These are phyloP conservation scores for Acrocephalus scirpaceus DNA, from an alignment of 2,797 vertebrate genomes.

Conservation along the genomic window DNA sequence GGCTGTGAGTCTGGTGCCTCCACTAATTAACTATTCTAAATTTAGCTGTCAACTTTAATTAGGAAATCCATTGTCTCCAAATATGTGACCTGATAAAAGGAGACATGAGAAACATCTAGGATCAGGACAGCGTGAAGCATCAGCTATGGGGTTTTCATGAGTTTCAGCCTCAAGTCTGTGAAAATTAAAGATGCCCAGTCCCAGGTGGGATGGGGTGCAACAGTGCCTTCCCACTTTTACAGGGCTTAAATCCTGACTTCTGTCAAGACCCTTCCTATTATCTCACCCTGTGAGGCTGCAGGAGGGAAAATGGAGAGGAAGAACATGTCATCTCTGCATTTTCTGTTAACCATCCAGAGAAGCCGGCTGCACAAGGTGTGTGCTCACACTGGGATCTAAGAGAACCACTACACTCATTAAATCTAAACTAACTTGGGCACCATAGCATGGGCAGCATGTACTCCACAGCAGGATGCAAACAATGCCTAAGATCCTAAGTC, in stretches of 20 bases:
- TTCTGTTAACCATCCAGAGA: background rate
- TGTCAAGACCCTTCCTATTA: background rate
- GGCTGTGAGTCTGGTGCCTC: constrained; percentile 33
- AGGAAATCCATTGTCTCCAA: constrained; percentile 44
- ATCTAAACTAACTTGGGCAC: background rate
- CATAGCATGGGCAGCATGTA: background rate
- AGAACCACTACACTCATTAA: background rate
- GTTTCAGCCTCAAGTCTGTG: background rate
- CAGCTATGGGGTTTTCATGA: background rate
- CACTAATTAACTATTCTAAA: constrained; percentile 49
- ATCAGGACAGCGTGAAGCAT: background rate
- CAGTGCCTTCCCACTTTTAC: background rate
- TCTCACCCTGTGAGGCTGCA: background rate
- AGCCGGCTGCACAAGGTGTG: background rate
- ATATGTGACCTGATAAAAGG: constrained; percentile 46
- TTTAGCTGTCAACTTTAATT: constrained; percentile 61
- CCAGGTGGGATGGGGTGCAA: background rate
- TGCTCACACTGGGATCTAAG: background rate
- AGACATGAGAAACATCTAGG: constrained; percentile 7
- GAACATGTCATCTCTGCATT: background rate
- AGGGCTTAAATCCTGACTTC: background rate
- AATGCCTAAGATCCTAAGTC: background rate
- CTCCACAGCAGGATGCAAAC: background rate
- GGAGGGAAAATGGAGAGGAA: background rate
- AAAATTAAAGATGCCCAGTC: background rate